Evolutionary conservation across 2,888 invertebrate genomes (phyloP).

Genomic region (Chaitophorus viminalis): DNA sequence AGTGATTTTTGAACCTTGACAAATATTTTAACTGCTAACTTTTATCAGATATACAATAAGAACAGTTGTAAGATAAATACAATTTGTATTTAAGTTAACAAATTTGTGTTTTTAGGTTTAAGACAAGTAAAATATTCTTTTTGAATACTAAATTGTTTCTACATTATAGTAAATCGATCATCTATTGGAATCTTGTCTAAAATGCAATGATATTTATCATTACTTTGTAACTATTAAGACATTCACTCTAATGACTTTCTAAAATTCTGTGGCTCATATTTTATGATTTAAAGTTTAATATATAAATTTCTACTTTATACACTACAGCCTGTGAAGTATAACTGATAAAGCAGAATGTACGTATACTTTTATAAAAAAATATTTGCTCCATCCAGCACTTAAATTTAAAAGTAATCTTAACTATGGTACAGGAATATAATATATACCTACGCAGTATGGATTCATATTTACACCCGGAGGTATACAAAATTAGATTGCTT

Average conservation of each 20-base stretch:
- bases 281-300: background rate
- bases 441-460: too few relatives aligned
- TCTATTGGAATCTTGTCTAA: background rate
- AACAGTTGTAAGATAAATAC: too few relatives aligned
- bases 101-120: background rate
- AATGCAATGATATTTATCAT: background rate
- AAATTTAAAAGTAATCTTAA: background rate
- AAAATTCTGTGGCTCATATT: background rate
- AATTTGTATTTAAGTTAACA: background rate
- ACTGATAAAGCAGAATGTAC: background rate
- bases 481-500: background rate
- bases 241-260: background rate
- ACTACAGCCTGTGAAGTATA: background rate
- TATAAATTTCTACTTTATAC: background rate
- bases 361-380: background rate
- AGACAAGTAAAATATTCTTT: background rate
- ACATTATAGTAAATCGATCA: background rate
- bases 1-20: too few relatives aligned
- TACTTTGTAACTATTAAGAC: background rate
- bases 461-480: background rate
- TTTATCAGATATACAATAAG: too few relatives aligned
- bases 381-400: background rate
- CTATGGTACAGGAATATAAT: too few relatives aligned
- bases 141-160: background rate
- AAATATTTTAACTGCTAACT: too few relatives aligned